Evolutionary conservation across 2,888 invertebrate species (phyloP).

Genomic region (Acleris emargana): DNA sequence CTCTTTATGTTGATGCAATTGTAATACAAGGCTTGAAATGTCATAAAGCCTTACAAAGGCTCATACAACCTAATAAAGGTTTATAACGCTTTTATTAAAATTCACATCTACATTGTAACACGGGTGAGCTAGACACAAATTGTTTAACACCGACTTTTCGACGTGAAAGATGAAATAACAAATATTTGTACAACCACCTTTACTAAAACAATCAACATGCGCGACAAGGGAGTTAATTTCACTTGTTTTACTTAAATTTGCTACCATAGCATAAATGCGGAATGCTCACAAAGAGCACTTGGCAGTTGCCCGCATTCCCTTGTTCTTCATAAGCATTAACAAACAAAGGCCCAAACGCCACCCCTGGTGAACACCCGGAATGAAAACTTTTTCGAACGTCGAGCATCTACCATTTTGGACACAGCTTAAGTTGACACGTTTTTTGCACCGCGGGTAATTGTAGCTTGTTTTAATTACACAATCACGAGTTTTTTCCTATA

Average conservation of each 20-base stretch:
- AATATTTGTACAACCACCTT: too few relatives aligned
- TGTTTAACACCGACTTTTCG: too few relatives aligned
- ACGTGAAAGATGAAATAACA: too few relatives aligned
- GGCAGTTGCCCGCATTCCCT: constrained; percentile 45
- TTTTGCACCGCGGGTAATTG: not conserved
- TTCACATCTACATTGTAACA: too few relatives aligned
- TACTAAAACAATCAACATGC: not conserved
- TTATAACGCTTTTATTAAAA: too few relatives aligned
- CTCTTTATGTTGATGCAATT: too few relatives aligned
- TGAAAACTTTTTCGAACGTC: constrained; percentile 58
- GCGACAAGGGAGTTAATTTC: constrained; percentile 10
- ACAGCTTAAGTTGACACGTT: constrained; percentile 1
- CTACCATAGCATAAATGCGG: constrained; percentile 5
- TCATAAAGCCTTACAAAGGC: too few relatives aligned
- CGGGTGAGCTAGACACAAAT: too few relatives aligned
- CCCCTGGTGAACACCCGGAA: constrained; percentile 50
- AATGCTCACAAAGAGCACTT: constrained; percentile 52
- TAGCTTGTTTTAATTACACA: not conserved
- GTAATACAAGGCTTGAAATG: too few relatives aligned
- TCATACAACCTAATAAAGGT: too few relatives aligned
- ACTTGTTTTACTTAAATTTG: constrained; percentile 4
- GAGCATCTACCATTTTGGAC: constrained; percentile 42
- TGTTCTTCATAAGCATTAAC: constrained; percentile 63
- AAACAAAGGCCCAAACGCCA: constrained; percentile 60
- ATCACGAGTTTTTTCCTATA: too few relatives aligned